Evolutionary conservation across 92 coral and sea anemone species (phyloP).

Genomic region (Desmophyllum pertusum): DNA sequence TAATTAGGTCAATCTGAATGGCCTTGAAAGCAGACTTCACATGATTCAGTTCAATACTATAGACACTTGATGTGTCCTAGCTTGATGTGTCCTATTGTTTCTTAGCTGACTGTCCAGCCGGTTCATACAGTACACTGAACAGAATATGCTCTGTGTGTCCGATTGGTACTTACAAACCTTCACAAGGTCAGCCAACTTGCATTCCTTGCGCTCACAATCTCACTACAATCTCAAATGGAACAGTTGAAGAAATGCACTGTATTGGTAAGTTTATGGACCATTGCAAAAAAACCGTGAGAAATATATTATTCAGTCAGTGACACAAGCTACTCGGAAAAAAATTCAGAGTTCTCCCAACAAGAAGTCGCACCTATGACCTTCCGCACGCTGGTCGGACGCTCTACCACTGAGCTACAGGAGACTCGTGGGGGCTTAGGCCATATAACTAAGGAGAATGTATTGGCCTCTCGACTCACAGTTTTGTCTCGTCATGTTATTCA

Average conservation of each 20-base stretch:
- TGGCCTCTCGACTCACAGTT: too few species aligned
- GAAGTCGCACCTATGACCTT: too few species aligned
- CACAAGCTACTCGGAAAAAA: too few species aligned
- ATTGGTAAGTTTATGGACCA: not conserved
- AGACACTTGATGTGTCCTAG: too few species aligned
- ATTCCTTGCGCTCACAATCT: conserved; percentile 20
- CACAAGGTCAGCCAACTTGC: conserved; percentile 32
- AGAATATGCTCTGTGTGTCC: conserved; percentile 40
- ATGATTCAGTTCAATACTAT: too few species aligned
- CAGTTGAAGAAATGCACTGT: conserved; percentile 23
- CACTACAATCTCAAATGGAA: conserved; percentile 40
- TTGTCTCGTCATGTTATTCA: too few species aligned
- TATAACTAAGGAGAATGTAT: too few species aligned
- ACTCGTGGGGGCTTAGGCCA: too few species aligned
- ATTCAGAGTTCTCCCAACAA: too few species aligned
- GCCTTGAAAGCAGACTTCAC: too few species aligned
- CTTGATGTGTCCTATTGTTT: not conserved
- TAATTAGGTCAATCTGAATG: not conserved
- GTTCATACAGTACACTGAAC: conserved; percentile 41
- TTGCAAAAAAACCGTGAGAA: not conserved
- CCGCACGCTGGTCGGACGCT: too few species aligned
- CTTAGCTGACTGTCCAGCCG: conserved; percentile 51
- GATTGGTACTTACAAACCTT: conserved; percentile 50
- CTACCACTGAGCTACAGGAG: too few species aligned
- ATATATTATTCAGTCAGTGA: not conserved